Conservation (phyloP, 2,888 invertebrate species). For the Nephrotoma flavescens region DNA sequence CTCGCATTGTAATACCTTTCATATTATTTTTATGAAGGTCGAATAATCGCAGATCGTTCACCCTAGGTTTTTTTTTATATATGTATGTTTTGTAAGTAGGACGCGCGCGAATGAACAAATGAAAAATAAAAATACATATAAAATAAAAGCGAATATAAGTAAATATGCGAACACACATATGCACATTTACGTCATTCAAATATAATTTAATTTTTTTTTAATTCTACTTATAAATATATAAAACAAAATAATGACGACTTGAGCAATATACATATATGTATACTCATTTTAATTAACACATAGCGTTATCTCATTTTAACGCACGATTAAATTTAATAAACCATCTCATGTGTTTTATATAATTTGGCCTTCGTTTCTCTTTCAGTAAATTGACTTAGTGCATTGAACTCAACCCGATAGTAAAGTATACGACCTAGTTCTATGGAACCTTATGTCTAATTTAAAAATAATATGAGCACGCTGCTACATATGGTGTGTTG, state of each 20-base stretch:
- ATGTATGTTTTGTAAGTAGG: constrained; percentile 3
- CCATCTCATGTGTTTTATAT: not conserved
- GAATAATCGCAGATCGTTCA: constrained; percentile 24
- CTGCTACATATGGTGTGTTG: not conserved
- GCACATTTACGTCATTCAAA: not conserved
- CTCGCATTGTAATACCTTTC: constrained; percentile 1
- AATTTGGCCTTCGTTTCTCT: constrained; percentile 18
- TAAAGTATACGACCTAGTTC: constrained; percentile 18
- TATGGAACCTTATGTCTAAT: not conserved
- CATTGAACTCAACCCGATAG: constrained; percentile 16
- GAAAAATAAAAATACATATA: not conserved
- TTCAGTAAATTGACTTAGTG: constrained; percentile 14
- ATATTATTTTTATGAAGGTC: constrained; percentile 19
- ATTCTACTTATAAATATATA: not conserved
- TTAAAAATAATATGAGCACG: not conserved
- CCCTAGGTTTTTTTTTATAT: constrained; percentile 16
- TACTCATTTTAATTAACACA: not conserved
- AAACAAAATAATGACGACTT: not conserved
- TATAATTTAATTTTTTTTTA: not conserved
- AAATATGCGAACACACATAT: not conserved
- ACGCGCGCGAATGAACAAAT: not conserved
- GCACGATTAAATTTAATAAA: not conserved
- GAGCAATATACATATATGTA: not conserved
- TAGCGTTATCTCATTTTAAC: not conserved
- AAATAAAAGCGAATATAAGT: not conserved